Conservation (phyloP, 1,140 invertebrate genomes). For the Polypedilum vanderplanki region DNA sequence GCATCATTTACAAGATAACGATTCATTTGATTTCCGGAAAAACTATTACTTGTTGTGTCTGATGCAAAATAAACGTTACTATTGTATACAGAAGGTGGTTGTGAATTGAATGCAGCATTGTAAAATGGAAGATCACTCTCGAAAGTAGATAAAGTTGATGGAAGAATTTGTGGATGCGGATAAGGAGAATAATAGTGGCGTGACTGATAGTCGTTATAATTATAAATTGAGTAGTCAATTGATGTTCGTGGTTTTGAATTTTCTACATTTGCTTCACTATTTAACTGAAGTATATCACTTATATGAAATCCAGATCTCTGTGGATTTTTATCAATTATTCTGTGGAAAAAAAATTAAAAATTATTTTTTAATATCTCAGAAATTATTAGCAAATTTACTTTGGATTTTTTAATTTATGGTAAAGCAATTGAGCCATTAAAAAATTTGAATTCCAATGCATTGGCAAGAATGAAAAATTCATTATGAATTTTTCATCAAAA, state of each 20-base stretch:
- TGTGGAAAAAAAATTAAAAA: not conserved
- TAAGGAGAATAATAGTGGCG: not conserved
- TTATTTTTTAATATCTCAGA: not conserved
- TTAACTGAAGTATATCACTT: conserved; percentile 64
- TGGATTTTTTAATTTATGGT: not conserved
- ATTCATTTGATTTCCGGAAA: not conserved
- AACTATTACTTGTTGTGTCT: not conserved
- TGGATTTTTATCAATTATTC: conserved; percentile 30
- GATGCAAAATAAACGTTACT: conserved; percentile 5
- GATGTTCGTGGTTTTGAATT: not conserved
- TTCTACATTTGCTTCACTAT: conserved; percentile 37
- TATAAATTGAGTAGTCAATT: conserved; percentile 18
- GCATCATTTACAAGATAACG: not conserved
- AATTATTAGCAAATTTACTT: not conserved
- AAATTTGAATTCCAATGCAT: conserved; percentile 3
- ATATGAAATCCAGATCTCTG: conserved; percentile 64
- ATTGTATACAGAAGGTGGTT: not conserved
- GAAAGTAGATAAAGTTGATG: not conserved
- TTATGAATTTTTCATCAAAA: conserved; percentile 19
- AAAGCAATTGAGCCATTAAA: not conserved
- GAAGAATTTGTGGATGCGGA: conserved; percentile 16
- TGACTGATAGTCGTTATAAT: conserved; percentile 19
- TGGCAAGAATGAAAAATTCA: not conserved
- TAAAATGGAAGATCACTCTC: conserved; percentile 26
- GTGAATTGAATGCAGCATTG: not conserved